Conservation (phyloP, 2,113 vertebrate species). For the Xyrauchen texanus region DNA sequence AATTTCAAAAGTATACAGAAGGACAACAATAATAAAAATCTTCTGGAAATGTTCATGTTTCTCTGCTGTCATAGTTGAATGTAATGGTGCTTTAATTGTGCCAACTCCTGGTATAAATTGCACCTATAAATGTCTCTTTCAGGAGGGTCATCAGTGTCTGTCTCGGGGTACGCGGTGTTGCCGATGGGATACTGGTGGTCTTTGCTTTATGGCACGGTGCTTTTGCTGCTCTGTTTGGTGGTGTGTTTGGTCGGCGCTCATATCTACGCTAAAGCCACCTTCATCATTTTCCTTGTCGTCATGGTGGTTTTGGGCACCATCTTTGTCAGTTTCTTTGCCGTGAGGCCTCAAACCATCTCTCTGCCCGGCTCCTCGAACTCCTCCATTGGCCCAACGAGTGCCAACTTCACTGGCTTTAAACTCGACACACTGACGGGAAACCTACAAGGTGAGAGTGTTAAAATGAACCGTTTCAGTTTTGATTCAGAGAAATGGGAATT, state of each 20-base stretch:
- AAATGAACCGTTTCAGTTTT: too few relatives aligned
- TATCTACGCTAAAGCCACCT: conserved; percentile 89
- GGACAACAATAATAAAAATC: too few relatives aligned
- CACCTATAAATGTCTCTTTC: background rate
- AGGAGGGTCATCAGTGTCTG: conserved; percentile 44
- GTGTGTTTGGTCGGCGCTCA: conserved; percentile 87
- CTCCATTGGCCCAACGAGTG: conserved; percentile 40
- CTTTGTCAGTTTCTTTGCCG: conserved; percentile 85
- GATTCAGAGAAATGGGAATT: too few relatives aligned
- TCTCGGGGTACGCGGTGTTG: conserved; percentile 66
- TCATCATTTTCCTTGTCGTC: conserved; percentile 89
- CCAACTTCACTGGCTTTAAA: conserved; percentile 85
- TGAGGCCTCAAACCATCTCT: conserved; percentile 63
- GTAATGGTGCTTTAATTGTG: too few relatives aligned
- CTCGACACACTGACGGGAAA: conserved; percentile 80
- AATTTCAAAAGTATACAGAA: too few relatives aligned
- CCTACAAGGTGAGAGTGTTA: conserved; percentile 72
- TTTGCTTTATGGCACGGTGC: conserved; percentile 78
- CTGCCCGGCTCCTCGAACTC: conserved; percentile 61
- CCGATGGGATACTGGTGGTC: conserved; percentile 86
- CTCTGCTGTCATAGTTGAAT: too few relatives aligned
- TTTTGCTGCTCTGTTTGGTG: conserved; percentile 82
- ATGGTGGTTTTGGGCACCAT: conserved; percentile 78
- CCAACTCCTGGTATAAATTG: too few relatives aligned
- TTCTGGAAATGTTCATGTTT: too few relatives aligned